These are phyloP conservation scores for Enteromius trimaculatus DNA, from an alignment of 2,797 vertebrate genomes.

Conservation along the genomic window DNA sequence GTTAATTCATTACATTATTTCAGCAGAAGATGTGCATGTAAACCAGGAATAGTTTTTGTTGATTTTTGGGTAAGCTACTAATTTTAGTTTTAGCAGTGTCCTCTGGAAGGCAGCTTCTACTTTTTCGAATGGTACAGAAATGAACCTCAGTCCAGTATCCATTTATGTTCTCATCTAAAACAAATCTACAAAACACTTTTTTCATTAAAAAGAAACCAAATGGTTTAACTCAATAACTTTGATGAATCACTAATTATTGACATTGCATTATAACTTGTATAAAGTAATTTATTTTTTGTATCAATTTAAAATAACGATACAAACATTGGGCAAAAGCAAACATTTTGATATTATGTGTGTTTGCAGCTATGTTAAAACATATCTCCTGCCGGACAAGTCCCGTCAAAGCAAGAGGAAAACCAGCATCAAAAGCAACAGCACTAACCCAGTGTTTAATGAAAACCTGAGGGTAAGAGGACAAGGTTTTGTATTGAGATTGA, in stretches of 20 bases:
- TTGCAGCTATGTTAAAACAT: slow-evolving; percentile 93
- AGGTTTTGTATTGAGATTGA: not conserved
- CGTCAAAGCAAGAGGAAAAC: slow-evolving; percentile 97
- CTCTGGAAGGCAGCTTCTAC: not conserved
- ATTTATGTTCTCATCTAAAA: not conserved
- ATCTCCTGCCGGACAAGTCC: slow-evolving; percentile 94
- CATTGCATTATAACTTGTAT: not conserved
- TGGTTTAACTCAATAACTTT: not conserved
- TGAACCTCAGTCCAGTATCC: not conserved
- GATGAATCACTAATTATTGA: not conserved
- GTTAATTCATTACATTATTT: not conserved
- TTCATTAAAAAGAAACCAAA: too few species aligned
- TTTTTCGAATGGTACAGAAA: not conserved
- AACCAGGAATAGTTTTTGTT: not conserved
- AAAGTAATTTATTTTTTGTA: not conserved
- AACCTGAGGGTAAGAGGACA: slow-evolving; percentile 84
- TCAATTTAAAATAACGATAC: not conserved
- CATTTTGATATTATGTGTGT: slow-evolving; percentile 7
- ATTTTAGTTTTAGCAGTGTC: not conserved
- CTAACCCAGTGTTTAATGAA: slow-evolving; percentile 93
- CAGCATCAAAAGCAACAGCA: slow-evolving; percentile 90
- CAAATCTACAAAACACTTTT: not conserved
- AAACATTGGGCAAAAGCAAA: not conserved
- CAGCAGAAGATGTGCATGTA: not conserved
- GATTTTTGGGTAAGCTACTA: not conserved